Base-by-base conservation (phyloP, 2,113 vertebrate species). In the Hippocampus guttulatus region DNA sequence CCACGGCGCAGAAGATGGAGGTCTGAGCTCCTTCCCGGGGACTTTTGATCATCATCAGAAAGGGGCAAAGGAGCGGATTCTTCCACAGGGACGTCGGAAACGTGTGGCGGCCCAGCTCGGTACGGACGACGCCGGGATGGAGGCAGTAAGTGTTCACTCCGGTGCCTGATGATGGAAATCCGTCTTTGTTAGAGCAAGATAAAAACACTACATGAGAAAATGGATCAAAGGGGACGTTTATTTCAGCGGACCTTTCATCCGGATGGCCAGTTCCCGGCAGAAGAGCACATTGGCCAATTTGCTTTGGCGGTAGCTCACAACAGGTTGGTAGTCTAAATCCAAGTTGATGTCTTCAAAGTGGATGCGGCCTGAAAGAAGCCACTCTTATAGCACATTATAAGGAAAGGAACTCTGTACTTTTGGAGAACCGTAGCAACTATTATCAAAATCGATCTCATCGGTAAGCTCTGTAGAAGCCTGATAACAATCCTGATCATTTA, bases 241-340 rank as follows among this genome's bases (percentile, higher is more conserved):
- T 20, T 43, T 47, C 12, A 64, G 64, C 4, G 6, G 67, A 92
- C 92, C 91, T 75, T 89, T n/a, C 52, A 93, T 80, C 68, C 87
- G 84, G 52, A 38, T 10, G 16, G 92, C 89, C 72, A 93, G 85
- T 68, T 92, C 90, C 30, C 51, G 84, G 67, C 70, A 73, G 38
- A 93, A 93, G 30, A 93, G 86, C 60, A 93, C 78, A 21, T 93
- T 93, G 23, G 92, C 91, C 63, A 93, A 76, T 72, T 93, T 93
- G 85, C 91, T 93, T 72, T 92, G 92, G 1, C 40, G 25, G 74
- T 93, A 93, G 77, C 91, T 89, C 18, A 5, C 67, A 0, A 43
- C 0, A 8, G 79, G 73, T 1, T 60, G 3, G 51, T 93, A 93
- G 69, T 82, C 23, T 66, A 80, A 67, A 40, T 93, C 91, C 8